Base-by-base conservation (phyloP, 2,797 vertebrate genomes). In the Lithobates pipiens region DNA sequence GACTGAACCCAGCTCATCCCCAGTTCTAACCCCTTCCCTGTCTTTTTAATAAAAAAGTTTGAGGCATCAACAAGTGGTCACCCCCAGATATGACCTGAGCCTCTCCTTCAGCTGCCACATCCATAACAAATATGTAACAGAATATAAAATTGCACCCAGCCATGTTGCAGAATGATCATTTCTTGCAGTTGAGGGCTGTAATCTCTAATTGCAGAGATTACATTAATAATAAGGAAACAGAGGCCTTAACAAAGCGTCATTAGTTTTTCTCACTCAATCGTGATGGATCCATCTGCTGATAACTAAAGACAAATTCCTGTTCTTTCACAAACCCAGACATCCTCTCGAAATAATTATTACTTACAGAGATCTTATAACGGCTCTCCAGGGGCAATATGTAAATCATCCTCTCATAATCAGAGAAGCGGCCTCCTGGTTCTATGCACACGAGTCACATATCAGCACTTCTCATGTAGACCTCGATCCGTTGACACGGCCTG, bases 201-300 rank as follows among this genome's bases (percentile, higher is more conserved):
- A 74, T 25, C 7, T 25, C 5, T 74, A 74, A 74, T 74, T 46
- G 39, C 23, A 27, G 32, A 65, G 72, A 74, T 74, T 13, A 74
- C 39, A 74, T 42, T n/a, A 74, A 27, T 25, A 46, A 23, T 11
- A 73, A 23, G 61, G 61, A 65, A 65, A 25, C 61, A 65, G 61
- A 65, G 61, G 61, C 23, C 61, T 65, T 10, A 65, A 65, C n/a
- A 25, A 65, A 65, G n/a, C 23, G 25, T 65, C 61, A 65, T 65
- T 65, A 65, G 61, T 65, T 65, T 18, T 54, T 65, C 61, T 25
- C 61, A 23, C 61, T 65, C 61, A 65, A 23, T 25, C n/a, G 61
- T 65, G 61, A 65, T 65, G 61, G 61, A 65, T 65, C 61, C 61
- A 65, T 65, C 61, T 65, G 61, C 4, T 65, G 61, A 65, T 65